Evolutionary conservation across 2,113 vertebrate species (phyloP).

Genomic region (Apus apus): DNA sequence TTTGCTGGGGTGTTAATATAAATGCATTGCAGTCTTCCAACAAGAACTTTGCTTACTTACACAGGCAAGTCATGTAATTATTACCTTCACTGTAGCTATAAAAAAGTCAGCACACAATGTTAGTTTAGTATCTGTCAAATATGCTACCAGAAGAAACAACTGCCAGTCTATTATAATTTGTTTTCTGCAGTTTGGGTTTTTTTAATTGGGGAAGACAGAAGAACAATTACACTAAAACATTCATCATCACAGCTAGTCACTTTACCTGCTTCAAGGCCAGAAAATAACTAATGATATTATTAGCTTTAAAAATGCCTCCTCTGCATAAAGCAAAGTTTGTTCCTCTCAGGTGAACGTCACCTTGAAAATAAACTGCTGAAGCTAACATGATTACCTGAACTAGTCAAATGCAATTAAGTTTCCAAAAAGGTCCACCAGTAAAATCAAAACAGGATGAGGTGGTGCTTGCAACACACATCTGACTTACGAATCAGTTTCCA

Average conservation of each 20-base stretch:
- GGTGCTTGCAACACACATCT: background rate
- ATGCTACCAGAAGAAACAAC: background rate
- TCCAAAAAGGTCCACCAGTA: background rate
- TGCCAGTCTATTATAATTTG: background rate
- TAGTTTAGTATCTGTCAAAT: background rate
- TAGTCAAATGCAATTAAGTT: background rate
- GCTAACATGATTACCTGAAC: background rate
- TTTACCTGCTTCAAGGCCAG: background rate
- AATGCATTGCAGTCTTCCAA: background rate
- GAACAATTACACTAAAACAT: background rate
- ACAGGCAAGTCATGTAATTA: background rate
- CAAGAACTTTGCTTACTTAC: background rate
- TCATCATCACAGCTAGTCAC: background rate
- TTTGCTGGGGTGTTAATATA: background rate
- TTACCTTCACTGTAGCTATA: background rate
- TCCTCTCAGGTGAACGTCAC: background rate
- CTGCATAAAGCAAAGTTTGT: background rate
- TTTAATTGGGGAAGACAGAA: background rate
- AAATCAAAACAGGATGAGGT: background rate
- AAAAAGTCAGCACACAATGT: background rate
- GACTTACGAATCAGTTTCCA: background rate
- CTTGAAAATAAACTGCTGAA: slow-evolving; percentile 17
- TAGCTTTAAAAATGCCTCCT: background rate
- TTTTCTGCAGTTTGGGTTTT: background rate
- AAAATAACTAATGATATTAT: background rate